Evolutionary conservation across 2,888 invertebrate species (phyloP).

Genomic region (Machimus rusticus): DNA sequence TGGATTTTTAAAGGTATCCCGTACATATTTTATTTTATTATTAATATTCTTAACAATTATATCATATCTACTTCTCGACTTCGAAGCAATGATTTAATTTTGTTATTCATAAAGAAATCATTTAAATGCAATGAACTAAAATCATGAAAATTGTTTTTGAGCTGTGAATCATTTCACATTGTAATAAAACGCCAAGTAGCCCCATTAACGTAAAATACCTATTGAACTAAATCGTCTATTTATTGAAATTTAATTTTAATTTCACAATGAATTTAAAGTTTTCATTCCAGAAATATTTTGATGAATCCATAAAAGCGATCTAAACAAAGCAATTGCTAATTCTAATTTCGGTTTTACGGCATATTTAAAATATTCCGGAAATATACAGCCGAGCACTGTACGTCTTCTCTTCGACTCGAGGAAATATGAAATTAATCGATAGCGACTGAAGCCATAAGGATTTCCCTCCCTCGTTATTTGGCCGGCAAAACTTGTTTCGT

Average conservation of each 20-base stretch:
- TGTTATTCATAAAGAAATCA: not conserved
- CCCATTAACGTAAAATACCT: not conserved
- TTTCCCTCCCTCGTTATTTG: not conserved
- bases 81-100: not conserved
- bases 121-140: not conserved
- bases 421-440: constrained; percentile 18
- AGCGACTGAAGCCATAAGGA: constrained; percentile 8
- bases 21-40: no score
- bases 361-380: constrained; percentile 8
- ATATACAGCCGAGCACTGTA: not conserved
- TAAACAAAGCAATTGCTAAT: not conserved
- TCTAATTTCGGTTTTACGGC: not conserved
- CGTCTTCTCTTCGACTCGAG: not conserved
- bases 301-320: not conserved
- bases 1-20: no score
- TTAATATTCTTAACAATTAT: no score
- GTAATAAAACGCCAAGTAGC: not conserved
- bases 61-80: no score
- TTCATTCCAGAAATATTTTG: not conserved
- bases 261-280: not conserved
- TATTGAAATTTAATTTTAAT: not conserved
- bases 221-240: not conserved
- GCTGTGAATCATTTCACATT: not conserved
- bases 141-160: not conserved
- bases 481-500: not conserved